phyloP scores from a whole-genome alignment of 2,888 invertebrate genomes.

The Acanthosepion esculentum region DNA sequence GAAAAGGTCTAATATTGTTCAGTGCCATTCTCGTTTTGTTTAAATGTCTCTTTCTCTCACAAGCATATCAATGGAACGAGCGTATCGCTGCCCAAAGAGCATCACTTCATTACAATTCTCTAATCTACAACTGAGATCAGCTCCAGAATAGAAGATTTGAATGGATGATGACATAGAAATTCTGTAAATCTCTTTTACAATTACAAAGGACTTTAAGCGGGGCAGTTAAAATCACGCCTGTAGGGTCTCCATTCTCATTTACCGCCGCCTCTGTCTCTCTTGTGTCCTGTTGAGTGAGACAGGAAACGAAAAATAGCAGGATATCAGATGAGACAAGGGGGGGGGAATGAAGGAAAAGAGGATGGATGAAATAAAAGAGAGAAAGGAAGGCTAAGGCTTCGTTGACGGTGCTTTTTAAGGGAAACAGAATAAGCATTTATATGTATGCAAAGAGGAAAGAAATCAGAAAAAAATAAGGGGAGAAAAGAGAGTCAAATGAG shows the following conservation, averaged over 20 bases:
- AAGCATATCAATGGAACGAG: background rate
- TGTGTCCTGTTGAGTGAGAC: background rate
- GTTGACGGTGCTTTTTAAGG: background rate
- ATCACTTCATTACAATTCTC: slow-evolving; percentile 33
- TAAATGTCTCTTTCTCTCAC: background rate
- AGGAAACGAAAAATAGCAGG: background rate
- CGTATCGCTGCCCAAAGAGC: background rate
- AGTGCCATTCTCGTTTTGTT: background rate
- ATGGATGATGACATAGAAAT: background rate
- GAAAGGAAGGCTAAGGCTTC: background rate
- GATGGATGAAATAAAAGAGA: background rate
- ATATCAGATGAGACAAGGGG: background rate
- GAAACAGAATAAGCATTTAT: background rate
- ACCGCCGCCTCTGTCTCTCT: background rate
- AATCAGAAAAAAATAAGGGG: too few relatives aligned
- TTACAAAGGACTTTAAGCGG: slow-evolving; percentile 22
- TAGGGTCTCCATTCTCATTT: background rate
- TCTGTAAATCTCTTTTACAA: background rate
- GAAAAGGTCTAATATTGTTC: background rate
- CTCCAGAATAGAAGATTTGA: background rate
- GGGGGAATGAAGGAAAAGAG: background rate
- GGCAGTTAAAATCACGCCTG: slow-evolving; percentile 12
- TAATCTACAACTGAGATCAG: background rate
- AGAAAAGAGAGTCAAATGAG: background rate
- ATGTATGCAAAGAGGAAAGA: background rate